phyloP scores from a whole-genome alignment of 2,797 vertebrate genomes.

The Tachyglossus aculeatus region DNA sequence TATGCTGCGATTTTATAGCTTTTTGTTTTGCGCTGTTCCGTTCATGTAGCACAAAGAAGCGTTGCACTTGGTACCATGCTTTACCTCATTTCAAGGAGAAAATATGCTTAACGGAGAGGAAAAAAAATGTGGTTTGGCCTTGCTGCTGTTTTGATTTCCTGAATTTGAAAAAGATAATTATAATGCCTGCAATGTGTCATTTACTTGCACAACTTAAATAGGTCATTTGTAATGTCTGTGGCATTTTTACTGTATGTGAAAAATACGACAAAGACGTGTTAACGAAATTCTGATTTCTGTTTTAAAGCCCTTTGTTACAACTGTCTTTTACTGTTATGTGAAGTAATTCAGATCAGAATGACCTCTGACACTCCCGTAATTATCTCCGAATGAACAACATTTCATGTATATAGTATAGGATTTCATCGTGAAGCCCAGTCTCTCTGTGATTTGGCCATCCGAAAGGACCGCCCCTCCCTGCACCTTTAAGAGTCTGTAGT shows the following conservation, averaged over 20 bases:
- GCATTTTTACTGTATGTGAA: constrained; percentile 74
- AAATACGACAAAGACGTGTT: constrained; percentile 67
- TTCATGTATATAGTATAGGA: constrained; percentile 24
- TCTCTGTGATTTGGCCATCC: constrained; percentile 37
- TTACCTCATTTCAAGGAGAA: constrained; percentile 92
- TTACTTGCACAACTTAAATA: constrained; percentile 75
- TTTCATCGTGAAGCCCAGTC: constrained; percentile 29
- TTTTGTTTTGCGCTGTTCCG: constrained; percentile 72
- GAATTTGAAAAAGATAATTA: constrained; percentile 77
- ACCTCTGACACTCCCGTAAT: constrained; percentile 72
- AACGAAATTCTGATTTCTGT: constrained; percentile 68
- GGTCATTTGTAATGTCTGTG: constrained; percentile 75
- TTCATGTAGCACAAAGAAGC: constrained; percentile 93
- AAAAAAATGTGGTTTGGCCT: constrained; percentile 81
- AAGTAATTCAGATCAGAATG: constrained; percentile 71
- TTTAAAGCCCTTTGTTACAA: constrained; percentile 67
- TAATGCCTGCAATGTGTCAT: constrained; percentile 80
- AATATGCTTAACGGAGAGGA: constrained; percentile 76
- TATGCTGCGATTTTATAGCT: constrained; percentile 76
- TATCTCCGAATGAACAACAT: constrained; percentile 59
- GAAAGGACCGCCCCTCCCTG: constrained; percentile 30
- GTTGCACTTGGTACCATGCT: constrained; percentile 93
- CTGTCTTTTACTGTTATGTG: constrained; percentile 64
- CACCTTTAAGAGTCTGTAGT: constrained; percentile 20
- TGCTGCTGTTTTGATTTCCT: constrained; percentile 86